A percentile compares a stretch with the other conserved stretches of the same genome.
These are phyloP conservation scores for Cephonodes hylas DNA, from an alignment of 2,888 invertebrate genomes.

Conservation along the genomic window DNA sequence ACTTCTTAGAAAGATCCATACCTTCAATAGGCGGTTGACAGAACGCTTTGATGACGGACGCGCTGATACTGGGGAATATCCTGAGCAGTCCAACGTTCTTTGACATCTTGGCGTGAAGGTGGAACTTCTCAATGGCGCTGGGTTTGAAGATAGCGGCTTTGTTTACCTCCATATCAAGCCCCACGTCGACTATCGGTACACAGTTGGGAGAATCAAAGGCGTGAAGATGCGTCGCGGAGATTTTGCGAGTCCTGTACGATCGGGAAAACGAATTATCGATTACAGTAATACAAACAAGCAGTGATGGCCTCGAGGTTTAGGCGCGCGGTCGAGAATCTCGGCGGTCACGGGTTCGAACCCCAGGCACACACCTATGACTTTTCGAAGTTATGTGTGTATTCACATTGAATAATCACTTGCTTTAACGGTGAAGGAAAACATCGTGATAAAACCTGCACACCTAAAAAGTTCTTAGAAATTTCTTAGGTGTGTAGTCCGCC, in stretches of 20 bases:
- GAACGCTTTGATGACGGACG: constrained; percentile 86
- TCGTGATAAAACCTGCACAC: too few species aligned
- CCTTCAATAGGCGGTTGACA: constrained; percentile 87
- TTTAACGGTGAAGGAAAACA: too few species aligned
- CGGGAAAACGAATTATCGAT: not conserved
- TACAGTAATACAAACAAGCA: too few species aligned
- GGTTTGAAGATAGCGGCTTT: constrained; percentile 70
- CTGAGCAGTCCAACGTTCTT: constrained; percentile 92
- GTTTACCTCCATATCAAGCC: constrained; percentile 87
- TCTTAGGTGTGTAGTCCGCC: too few species aligned
- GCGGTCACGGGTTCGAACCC: too few species aligned
- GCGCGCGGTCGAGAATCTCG: too few species aligned
- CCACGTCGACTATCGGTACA: constrained; percentile 89
- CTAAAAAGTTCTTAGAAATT: too few species aligned
- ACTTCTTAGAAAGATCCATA: constrained; percentile 27
- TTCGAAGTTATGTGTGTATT: too few species aligned
- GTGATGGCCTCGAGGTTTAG: too few species aligned
- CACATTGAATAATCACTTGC: too few species aligned
- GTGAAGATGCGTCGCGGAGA: constrained; percentile 85
- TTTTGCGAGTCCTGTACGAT: constrained; percentile 85
- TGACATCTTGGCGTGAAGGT: constrained; percentile 87
- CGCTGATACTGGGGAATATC: constrained; percentile 95
- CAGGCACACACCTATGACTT: too few species aligned
- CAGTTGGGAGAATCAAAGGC: constrained; percentile 95
- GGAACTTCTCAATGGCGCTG: constrained; percentile 80